phyloP scores from a whole-genome alignment of 2,888 invertebrate species.

The Byasa hedistus region DNA sequence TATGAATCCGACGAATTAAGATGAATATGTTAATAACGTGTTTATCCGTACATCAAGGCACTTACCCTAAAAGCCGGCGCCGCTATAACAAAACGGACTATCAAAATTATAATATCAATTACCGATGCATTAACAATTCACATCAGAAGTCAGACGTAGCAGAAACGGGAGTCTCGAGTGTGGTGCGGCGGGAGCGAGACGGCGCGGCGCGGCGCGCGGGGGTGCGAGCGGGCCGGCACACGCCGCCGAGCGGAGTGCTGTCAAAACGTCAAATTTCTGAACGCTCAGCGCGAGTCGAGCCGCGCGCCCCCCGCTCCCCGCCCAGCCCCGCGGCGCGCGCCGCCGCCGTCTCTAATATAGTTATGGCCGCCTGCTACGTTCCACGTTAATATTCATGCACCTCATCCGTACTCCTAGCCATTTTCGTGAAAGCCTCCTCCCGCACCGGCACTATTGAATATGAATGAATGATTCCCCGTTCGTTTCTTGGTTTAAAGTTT shows the following conservation, averaged over 20 bases:
- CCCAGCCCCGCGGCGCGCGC: constrained; percentile 57
- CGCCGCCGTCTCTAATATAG: constrained; percentile 70
- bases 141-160: constrained; percentile 77
- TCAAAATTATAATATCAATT: constrained; percentile 79
- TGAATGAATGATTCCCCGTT: constrained; percentile 73
- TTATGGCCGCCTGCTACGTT: constrained; percentile 69
- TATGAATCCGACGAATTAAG: no score
- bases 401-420: constrained; percentile 72
- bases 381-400: constrained; percentile 78
- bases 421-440: constrained; percentile 71
- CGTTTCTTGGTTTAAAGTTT: constrained; percentile 72
- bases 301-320: constrained; percentile 47
- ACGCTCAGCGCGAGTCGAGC: constrained; percentile 78
- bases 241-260: constrained; percentile 77
- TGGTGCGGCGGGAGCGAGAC: constrained; percentile 64
- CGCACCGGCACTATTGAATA: constrained; percentile 69
- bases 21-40: no score
- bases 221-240: constrained; percentile 51
- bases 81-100: constrained; percentile 66
- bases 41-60: constrained; percentile 32
- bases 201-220: constrained; percentile 16
- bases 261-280: constrained; percentile 81
- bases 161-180: constrained; percentile 74
- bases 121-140: constrained; percentile 79
- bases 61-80: constrained; percentile 60